phyloP scores from a whole-genome alignment of 2,797 vertebrate genomes.

The Cossypha caffra region DNA sequence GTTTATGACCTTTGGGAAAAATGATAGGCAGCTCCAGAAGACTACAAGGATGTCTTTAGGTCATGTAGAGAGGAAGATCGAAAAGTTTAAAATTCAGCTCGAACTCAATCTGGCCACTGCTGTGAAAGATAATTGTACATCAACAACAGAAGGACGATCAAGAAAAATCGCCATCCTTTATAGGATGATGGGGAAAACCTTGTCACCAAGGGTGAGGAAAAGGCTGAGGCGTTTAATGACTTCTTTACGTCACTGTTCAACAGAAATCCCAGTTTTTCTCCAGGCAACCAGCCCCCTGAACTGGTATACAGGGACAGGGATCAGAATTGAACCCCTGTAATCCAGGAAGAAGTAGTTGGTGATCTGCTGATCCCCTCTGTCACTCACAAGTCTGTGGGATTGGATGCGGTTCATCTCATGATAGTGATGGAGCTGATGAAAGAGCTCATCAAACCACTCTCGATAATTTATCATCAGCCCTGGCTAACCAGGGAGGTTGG shows the following conservation, averaged over 20 bases:
- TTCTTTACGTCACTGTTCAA: neutral
- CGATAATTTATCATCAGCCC: neutral
- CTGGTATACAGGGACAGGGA: neutral
- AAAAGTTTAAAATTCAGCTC: neutral
- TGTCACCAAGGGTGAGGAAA: neutral
- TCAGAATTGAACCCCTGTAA: neutral
- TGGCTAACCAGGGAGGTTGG: neutral
- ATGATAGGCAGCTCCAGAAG: neutral
- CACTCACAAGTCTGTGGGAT: neutral
- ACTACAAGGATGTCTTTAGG: neutral
- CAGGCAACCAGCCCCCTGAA: neutral
- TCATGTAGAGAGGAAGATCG: neutral
- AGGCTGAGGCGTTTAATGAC: neutral
- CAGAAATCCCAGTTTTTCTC: neutral
- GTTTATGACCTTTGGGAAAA: neutral
- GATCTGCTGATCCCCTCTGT: neutral
- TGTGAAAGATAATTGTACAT: neutral
- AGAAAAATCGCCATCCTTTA: neutral
- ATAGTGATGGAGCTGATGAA: rapidly evolving
- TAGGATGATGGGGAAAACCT: neutral
- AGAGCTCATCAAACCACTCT: neutral
- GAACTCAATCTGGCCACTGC: neutral
- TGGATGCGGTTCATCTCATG: neutral
- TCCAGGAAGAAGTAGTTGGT: neutral
- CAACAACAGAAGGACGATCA: neutral